Evolutionary conservation across 2,888 invertebrate species (phyloP).

Genomic region (Cataglyphis albicans): DNA sequence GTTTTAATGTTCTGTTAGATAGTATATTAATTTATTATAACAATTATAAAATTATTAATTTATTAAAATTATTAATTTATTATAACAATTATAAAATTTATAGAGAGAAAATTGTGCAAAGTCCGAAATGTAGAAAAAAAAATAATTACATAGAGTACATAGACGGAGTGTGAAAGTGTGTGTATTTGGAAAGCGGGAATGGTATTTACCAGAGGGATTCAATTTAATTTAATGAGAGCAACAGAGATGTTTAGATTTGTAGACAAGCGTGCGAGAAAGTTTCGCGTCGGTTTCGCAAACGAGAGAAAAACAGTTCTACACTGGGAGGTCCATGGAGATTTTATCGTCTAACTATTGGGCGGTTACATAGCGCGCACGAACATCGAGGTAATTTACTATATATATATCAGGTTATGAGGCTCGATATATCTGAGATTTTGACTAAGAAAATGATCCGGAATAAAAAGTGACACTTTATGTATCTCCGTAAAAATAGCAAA

Average conservation of each 20-base stretch:
- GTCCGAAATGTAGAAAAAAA: not conserved
- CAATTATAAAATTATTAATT: no score
- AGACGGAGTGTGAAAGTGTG: not conserved
- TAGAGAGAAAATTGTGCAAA: not conserved
- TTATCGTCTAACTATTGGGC: slow-evolving; percentile 75
- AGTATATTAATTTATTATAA: not conserved
- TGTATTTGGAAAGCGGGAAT: slow-evolving; percentile 13
- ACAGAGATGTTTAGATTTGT: slow-evolving; percentile 73
- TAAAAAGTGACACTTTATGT: not conserved
- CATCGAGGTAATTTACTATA: slow-evolving; percentile 65
- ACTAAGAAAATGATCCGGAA: slow-evolving; percentile 11
- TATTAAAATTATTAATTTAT: not conserved
- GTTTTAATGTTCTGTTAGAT: not conserved
- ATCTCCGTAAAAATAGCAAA: not conserved
- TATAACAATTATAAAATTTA: not conserved
- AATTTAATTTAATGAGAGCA: slow-evolving; percentile 67
- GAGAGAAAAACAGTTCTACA: slow-evolving; percentile 69
- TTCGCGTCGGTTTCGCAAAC: slow-evolving; percentile 64
- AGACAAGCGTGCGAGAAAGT: slow-evolving; percentile 68
- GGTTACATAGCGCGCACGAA: slow-evolving; percentile 69
- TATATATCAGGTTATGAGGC: slow-evolving; percentile 55
- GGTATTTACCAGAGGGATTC: slow-evolving; percentile 53
- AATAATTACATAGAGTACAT: slow-evolving; percentile 12
- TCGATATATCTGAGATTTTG: slow-evolving; percentile 32
- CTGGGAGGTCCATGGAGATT: slow-evolving; percentile 76